Percentiles rank a stretch among this genome's conserved stretches.
These are phyloP conservation scores for Rynchops niger DNA, from an alignment of 2,113 vertebrate genomes.

Conservation along the genomic window DNA sequence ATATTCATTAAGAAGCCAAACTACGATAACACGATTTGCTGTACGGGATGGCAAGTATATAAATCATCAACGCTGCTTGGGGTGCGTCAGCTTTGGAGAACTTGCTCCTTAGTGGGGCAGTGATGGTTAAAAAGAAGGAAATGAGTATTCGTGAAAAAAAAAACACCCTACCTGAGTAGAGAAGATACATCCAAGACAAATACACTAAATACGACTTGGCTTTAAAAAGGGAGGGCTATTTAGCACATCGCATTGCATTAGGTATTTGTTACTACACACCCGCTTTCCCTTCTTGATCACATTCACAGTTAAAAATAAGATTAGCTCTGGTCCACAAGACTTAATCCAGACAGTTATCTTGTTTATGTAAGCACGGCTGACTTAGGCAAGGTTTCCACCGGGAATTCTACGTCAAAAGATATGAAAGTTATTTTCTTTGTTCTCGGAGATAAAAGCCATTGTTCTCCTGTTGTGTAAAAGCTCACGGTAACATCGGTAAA, in stretches of 20 bases:
- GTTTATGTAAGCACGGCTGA: conserved; percentile 37
- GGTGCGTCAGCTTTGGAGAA: not conserved
- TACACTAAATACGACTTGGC: not conserved
- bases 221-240: not conserved
- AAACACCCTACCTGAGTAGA: not conserved
- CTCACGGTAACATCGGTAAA: conserved; percentile 37
- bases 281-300: conserved; percentile 25
- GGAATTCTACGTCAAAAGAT: conserved; percentile 53
- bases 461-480: conserved; percentile 58
- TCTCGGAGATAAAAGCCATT: conserved; percentile 58
- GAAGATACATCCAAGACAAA: not conserved
- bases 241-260: not conserved
- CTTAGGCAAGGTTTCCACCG: conserved; percentile 42
- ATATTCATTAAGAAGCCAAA: not conserved
- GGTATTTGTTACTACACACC: not conserved
- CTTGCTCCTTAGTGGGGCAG: not conserved
- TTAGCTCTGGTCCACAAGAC: conserved; percentile 46
- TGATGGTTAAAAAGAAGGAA: not conserved
- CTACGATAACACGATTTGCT: not conserved
- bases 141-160: not conserved
- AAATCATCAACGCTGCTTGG: not conserved
- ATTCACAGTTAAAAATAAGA: conserved; percentile 64
- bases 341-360: conserved; percentile 65
- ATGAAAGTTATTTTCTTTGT: conserved; percentile 67
- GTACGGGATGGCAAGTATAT: not conserved